These are phyloP conservation scores for Lordiphosa collinella DNA, from an alignment of 1,140 invertebrate genomes.

Conservation along the genomic window DNA sequence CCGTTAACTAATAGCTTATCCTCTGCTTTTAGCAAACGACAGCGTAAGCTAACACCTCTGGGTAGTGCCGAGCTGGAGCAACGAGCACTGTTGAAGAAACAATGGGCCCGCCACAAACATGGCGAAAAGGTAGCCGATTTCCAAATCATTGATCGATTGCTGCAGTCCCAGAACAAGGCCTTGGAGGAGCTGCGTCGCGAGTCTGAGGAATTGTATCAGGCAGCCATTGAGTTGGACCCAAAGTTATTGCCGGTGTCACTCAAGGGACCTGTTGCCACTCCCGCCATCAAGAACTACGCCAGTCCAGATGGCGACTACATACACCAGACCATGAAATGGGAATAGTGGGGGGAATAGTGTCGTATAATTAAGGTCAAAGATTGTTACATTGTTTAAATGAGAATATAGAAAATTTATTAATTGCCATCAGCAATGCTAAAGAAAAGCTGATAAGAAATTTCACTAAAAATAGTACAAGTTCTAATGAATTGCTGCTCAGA, in stretches of 20 bases:
- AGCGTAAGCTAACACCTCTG: slow-evolving; percentile 79
- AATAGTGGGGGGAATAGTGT: slow-evolving; percentile 51
- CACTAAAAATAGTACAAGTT: too few relatives aligned
- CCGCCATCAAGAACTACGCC: slow-evolving; percentile 88
- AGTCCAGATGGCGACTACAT: slow-evolving; percentile 91
- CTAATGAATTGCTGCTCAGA: too few relatives aligned
- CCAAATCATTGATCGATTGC: slow-evolving; percentile 85
- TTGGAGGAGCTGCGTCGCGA: slow-evolving; percentile 87
- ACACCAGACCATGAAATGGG: slow-evolving; percentile 90
- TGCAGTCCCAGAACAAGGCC: slow-evolving; percentile 87
- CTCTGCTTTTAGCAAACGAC: slow-evolving; percentile 80
- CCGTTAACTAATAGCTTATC: not conserved
- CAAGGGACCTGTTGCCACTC: slow-evolving; percentile 87
- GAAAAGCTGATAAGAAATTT: not conserved
- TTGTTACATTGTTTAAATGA: slow-evolving; percentile 32
- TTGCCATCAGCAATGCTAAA: not conserved
- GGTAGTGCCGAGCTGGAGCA: slow-evolving; percentile 81
- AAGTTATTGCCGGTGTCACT: slow-evolving; percentile 84
- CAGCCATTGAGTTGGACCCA: slow-evolving; percentile 89
- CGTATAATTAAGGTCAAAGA: slow-evolving; percentile 11
- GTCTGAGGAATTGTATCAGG: slow-evolving; percentile 90
- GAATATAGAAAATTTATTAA: slow-evolving; percentile 26
- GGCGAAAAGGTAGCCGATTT: slow-evolving; percentile 83
- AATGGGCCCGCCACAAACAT: slow-evolving; percentile 87
- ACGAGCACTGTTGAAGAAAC: slow-evolving; percentile 83